phyloP scores from a whole-genome alignment of 1,140 invertebrate genomes.

The Aphis craccivora region DNA sequence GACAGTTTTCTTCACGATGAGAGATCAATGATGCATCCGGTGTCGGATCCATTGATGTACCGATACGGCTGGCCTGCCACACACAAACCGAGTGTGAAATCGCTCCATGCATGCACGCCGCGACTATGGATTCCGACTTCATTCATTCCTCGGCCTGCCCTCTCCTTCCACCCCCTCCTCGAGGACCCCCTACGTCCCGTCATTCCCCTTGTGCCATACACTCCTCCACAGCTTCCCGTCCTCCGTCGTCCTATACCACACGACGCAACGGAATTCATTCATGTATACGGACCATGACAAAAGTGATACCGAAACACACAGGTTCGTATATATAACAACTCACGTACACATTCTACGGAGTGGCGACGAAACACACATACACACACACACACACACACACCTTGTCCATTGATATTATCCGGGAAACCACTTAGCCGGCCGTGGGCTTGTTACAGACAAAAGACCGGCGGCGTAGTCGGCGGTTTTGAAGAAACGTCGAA shows the following conservation, averaged over 20 bases:
- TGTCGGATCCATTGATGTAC: slow-evolving; percentile 45
- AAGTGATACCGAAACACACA: slow-evolving; percentile 27
- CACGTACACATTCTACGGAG: background rate
- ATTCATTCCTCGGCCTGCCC: slow-evolving; percentile 40
- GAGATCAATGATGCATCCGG: slow-evolving; percentile 57
- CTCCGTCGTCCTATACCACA: background rate
- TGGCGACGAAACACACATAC: background rate
- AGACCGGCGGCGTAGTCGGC: background rate
- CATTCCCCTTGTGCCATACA: background rate
- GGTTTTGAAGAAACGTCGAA: background rate
- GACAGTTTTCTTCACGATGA: slow-evolving; percentile 46
- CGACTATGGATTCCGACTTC: slow-evolving; percentile 48
- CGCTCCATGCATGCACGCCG: slow-evolving; percentile 47
- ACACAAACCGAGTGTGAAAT: slow-evolving; percentile 58
- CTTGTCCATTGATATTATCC: background rate
- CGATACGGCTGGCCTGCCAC: slow-evolving; percentile 55
- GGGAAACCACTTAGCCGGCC: slow-evolving; percentile 14
- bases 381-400: background rate
- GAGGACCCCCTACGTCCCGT: background rate
- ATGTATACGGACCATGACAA: slow-evolving; percentile 53
- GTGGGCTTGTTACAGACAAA: slow-evolving; percentile 9
- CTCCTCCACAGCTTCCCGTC: background rate
- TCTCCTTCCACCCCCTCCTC: background rate
- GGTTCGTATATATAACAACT: background rate
- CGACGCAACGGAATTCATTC: slow-evolving; percentile 49